Evolutionary conservation across 1,140 invertebrate species (phyloP), one percentile per base, ranked within the genome.

Genomic region (Drosophila micromelanica): DNA sequence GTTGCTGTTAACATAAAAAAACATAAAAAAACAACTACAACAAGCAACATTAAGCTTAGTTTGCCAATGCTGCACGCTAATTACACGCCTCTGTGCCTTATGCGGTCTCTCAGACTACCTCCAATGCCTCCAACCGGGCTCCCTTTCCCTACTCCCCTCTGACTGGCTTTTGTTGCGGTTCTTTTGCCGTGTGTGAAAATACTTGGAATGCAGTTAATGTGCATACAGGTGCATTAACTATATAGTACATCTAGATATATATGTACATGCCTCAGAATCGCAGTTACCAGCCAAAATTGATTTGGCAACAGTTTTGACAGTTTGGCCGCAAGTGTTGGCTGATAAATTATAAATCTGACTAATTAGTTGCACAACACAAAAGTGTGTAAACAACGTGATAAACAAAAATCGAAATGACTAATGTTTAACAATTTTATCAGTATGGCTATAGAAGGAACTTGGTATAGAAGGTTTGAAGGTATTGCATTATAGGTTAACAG

Each of bases 61-160:
- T 80, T 80, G 78, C 78, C 72, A 76, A 80, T 79, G 78, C 73
- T 89, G 84, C 82, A 87, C 84, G 82, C 84, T 87, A 87, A 87
- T 87, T 87, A 89, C 71, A 87, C 82, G 82, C 84, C 84, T 87
- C 72, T 89, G 64, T 87, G 82, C 84, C 64, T 82, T 87, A 89
- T 86, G 84, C 84, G 84, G 71, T 71, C 78, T 65, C 40, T 38
- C 35, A 42, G 37, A 43, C 59, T 37, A 35, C 48, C 46, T 27
- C 9, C 32, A 43, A 20, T 20, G 45, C 20, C 37, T n/a, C n/a
- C n/a, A 40, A 12, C n/a, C n/a, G 12, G 37, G 12, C 9, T 9
- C 73, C 35, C n/a, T 11, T 38, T 30, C 2, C 27, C n/a, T 20
- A n/a, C 23, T 9, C 45, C 2, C 48, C 23, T 7, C 48, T 32